Conservation (phyloP, 2,797 vertebrate species). For the Hyperoplus lanceolatus region DNA sequence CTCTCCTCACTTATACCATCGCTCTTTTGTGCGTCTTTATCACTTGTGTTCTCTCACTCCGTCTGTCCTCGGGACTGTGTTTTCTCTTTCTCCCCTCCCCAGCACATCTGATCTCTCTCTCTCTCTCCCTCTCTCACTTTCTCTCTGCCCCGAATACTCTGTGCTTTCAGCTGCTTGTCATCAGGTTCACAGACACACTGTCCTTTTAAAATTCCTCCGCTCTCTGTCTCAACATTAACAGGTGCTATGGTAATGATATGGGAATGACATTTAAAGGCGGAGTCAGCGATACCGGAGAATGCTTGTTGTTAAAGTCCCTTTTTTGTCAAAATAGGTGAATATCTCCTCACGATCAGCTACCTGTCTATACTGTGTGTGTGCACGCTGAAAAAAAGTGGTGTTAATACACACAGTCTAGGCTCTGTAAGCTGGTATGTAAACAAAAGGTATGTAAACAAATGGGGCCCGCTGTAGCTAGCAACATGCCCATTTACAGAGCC, state of each 20-base stretch:
- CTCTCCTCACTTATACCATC: slow-evolving; percentile 3
- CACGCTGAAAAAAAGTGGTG: too few species aligned
- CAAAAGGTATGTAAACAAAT: too few species aligned
- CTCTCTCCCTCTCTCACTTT: slow-evolving; percentile 13
- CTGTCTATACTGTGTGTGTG: too few species aligned
- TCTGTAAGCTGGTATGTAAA: too few species aligned
- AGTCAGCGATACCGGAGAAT: too few species aligned
- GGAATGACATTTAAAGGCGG: too few species aligned
- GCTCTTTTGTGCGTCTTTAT: slow-evolving; percentile 4
- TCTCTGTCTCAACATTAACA: background rate
- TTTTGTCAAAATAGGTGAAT: too few species aligned
- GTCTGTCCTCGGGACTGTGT: background rate
- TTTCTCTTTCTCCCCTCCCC: slow-evolving; percentile 32
- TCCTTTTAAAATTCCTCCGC: slow-evolving; percentile 14
- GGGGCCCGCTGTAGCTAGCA: too few species aligned
- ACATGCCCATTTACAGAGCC: too few species aligned
- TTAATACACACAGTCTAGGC: too few species aligned
- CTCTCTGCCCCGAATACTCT: slow-evolving; percentile 1
- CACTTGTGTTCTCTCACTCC: background rate
- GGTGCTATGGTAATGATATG: background rate
- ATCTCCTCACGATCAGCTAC: too few species aligned
- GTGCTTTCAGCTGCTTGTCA: slow-evolving; percentile 56
- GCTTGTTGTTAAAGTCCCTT: too few species aligned
- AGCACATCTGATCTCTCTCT: slow-evolving; percentile 30
- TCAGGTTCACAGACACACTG: slow-evolving; percentile 36